Conservation (phyloP, 2,797 vertebrate species). For the Halcyon leucocephala region DNA sequence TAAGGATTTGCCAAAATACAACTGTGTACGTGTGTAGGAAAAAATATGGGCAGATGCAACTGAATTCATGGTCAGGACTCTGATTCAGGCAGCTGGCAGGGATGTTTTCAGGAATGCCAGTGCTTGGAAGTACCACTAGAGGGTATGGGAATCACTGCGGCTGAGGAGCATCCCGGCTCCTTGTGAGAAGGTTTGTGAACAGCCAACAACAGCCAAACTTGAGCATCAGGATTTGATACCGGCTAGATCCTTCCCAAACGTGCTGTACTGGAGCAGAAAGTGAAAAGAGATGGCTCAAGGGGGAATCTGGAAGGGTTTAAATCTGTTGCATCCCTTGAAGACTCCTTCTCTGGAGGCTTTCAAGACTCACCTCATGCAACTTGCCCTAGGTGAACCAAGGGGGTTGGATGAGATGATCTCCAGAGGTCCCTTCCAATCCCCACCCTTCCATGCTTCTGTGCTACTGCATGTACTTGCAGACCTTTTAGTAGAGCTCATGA, state of each 20-base stretch:
- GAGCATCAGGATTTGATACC: neutral
- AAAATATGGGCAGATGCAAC: neutral
- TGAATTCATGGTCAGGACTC: neutral
- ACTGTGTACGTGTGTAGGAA: neutral
- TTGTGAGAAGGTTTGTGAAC: neutral
- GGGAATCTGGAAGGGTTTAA: neutral
- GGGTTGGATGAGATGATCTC: too few relatives aligned
- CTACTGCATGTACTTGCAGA: neutral
- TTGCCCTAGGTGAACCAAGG: too few relatives aligned
- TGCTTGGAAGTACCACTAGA: constrained; percentile 49
- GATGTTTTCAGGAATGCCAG: neutral
- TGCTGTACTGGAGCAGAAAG: neutral
- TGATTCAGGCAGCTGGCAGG: neutral
- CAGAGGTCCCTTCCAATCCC: too few relatives aligned
- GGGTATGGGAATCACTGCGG: neutral
- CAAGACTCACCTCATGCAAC: too few relatives aligned
- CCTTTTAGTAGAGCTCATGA: neutral
- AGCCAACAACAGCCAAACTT: too few relatives aligned
- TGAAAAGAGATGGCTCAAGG: neutral
- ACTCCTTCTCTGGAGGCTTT: too few relatives aligned
- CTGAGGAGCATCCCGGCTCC: neutral
- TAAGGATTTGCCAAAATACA: constrained; percentile 72
- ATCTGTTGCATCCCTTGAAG: neutral
- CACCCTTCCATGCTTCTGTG: too few relatives aligned
- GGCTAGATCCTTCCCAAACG: neutral